Evolutionary conservation across 2,888 invertebrate genomes (phyloP).

Genomic region (Cryptus viduatorius): DNA sequence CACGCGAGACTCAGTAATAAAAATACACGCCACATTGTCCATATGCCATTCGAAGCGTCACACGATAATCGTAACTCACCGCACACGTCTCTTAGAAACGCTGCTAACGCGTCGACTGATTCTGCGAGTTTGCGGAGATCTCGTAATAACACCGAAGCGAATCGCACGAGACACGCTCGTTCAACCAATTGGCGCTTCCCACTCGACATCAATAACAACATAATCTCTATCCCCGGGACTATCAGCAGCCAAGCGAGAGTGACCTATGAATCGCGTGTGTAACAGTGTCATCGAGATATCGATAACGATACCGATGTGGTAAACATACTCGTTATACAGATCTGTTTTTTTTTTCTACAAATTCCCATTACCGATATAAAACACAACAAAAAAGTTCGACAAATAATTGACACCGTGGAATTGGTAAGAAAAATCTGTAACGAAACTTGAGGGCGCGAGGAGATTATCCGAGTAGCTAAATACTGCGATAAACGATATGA

Average conservation of each 20-base stretch:
- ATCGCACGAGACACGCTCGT: slow-evolving; percentile 1
- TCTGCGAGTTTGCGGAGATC: slow-evolving; percentile 5
- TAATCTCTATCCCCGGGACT: slow-evolving; percentile 19
- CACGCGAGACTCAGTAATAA: slow-evolving; percentile 3
- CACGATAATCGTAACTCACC: not conserved
- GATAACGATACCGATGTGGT: not conserved
- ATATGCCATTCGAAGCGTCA: not conserved
- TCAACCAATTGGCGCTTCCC: slow-evolving; percentile 8
- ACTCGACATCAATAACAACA: slow-evolving; percentile 39
- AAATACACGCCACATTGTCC: slow-evolving; percentile 29
- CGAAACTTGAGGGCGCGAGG: too few relatives aligned
- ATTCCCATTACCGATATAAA: too few relatives aligned
- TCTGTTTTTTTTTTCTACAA: too few relatives aligned
- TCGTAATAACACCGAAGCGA: not conserved
- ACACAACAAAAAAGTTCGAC: too few relatives aligned
- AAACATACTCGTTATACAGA: not conserved
- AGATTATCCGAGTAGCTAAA: too few relatives aligned
- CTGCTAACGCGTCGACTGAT: not conserved
- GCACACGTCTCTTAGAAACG: not conserved
- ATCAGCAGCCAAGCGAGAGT: slow-evolving; percentile 16
- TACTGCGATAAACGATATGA: too few relatives aligned
- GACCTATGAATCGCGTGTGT: slow-evolving; percentile 33
- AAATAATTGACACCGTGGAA: too few relatives aligned
- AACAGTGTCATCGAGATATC: slow-evolving; percentile 14
- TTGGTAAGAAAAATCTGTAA: too few relatives aligned